These are phyloP conservation scores for Hypsibius dujardini DNA, from an alignment of 1,140 invertebrate genomes.

Conservation along the genomic window DNA sequence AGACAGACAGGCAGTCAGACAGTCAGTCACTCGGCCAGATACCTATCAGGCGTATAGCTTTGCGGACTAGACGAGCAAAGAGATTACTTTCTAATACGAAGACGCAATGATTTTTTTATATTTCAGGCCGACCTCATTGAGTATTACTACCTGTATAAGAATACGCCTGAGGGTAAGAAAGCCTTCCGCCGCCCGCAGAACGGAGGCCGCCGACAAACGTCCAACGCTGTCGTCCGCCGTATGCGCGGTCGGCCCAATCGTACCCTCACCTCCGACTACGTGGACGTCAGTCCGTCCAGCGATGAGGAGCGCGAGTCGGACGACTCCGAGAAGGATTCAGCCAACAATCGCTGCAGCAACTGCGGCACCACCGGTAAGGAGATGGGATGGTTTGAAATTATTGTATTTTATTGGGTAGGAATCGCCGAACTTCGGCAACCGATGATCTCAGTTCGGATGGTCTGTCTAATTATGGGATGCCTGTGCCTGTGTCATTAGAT, in stretches of 20 bases:
- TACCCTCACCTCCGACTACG: constrained; percentile 25
- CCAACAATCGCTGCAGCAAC: background rate
- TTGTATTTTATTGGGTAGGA: no score
- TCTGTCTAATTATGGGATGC: background rate
- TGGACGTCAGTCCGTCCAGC: constrained; percentile 25
- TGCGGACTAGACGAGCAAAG: no score
- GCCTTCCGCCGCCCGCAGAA: constrained; percentile 40
- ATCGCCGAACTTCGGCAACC: background rate
- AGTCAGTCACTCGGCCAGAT: no score
- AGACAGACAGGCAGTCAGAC: no score
- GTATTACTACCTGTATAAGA: constrained; percentile 99
- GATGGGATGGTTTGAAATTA: no score
- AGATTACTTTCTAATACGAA: no score
- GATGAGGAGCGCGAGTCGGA: constrained; percentile 13
- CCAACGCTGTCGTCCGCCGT: constrained; percentile 21
- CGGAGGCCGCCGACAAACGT: constrained; percentile 23
- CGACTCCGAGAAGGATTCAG: background rate
- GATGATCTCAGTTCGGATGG: background rate
- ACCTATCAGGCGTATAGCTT: no score
- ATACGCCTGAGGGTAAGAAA: constrained; percentile 64
- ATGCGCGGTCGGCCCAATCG: constrained; percentile 18
- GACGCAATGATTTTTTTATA: no score
- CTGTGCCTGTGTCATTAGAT: constrained; percentile 32
- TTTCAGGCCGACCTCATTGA: constrained; percentile 75
- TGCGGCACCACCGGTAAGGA: constrained; percentile 4